These are phyloP conservation scores for Drosophila crucigera DNA, from an alignment of 2,888 invertebrate genomes.

Conservation along the genomic window DNA sequence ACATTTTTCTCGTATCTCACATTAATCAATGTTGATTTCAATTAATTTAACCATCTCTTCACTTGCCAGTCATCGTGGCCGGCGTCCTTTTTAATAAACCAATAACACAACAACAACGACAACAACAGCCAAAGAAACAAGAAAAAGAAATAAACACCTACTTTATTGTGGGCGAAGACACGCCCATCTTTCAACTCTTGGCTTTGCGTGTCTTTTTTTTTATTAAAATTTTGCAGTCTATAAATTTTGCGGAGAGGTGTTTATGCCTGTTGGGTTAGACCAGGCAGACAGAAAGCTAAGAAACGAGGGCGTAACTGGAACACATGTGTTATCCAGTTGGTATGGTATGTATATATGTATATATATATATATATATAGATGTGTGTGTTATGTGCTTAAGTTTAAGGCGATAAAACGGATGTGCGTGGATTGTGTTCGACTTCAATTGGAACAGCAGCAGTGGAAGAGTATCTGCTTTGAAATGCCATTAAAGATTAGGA, in stretches of 20 bases:
- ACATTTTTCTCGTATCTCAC: slow-evolving; percentile 75
- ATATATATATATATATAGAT: background rate
- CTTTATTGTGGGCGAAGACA: slow-evolving; percentile 55
- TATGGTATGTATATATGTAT: background rate
- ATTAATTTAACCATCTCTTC: slow-evolving; percentile 82
- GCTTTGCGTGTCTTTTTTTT: slow-evolving; percentile 47
- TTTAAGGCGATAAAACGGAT: slow-evolving; percentile 26
- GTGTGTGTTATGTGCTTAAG: slow-evolving; percentile 19
- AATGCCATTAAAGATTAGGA: slow-evolving; percentile 20
- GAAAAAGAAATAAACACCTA: slow-evolving; percentile 19
- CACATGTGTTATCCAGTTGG: slow-evolving; percentile 32
- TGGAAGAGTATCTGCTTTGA: slow-evolving; percentile 5
- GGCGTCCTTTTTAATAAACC: slow-evolving; percentile 59
- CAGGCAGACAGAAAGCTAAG: background rate
- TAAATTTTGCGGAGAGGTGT: slow-evolving; percentile 73
- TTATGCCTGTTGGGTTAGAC: slow-evolving; percentile 38
- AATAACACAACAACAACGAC: slow-evolving; percentile 46
- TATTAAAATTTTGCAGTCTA: slow-evolving; percentile 71
- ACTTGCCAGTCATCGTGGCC: slow-evolving; percentile 69
- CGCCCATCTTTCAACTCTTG: slow-evolving; percentile 51
- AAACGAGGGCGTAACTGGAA: slow-evolving; percentile 14
- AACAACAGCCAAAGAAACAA: background rate
- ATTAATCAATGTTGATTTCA: slow-evolving; percentile 82
- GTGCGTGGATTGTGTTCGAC: slow-evolving; percentile 27
- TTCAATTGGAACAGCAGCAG: slow-evolving; percentile 14